Evolutionary conservation across 2,888 invertebrate genomes (phyloP).

Genomic region (Acanthoscelides obtectus): DNA sequence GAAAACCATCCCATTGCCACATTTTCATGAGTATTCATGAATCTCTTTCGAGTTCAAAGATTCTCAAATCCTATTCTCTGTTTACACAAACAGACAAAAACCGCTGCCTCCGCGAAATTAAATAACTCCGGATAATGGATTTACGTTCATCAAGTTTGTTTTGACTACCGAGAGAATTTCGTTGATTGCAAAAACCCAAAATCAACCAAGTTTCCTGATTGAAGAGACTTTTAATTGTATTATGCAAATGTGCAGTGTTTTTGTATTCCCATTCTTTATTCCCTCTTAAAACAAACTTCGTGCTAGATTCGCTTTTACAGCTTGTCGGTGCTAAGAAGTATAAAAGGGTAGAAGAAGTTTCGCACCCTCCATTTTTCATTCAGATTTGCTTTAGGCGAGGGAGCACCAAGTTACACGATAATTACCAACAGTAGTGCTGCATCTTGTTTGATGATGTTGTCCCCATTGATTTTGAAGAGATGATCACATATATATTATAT

Average conservation of each 20-base stretch:
- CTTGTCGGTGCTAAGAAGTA: neutral
- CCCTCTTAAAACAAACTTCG: slow-evolving; percentile 32
- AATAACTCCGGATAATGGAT: slow-evolving; percentile 6
- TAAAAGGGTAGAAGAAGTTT: neutral
- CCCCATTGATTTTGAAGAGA: no score
- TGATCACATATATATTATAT: no score
- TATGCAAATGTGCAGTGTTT: slow-evolving; percentile 40
- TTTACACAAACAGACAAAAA: neutral
- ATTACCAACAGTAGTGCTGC: no score
- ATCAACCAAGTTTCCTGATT: slow-evolving; percentile 42
- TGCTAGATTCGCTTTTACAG: neutral
- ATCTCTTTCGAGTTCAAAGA: neutral
- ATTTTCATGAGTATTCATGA: no score
- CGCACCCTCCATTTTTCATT: neutral
- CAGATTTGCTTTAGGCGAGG: neutral
- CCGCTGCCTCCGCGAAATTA: neutral
- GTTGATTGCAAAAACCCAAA: slow-evolving; percentile 47
- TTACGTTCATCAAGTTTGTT: slow-evolving; percentile 33
- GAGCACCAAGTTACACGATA: no score
- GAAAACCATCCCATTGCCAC: no score
- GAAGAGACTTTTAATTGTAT: slow-evolving; percentile 47
- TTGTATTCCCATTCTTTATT: slow-evolving; percentile 28
- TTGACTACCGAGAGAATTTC: slow-evolving; percentile 30
- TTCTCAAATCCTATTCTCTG: neutral
- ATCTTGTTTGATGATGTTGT: no score